Conservation (phyloP, 2,113 vertebrate species). For the Indicator maculatus region DNA sequence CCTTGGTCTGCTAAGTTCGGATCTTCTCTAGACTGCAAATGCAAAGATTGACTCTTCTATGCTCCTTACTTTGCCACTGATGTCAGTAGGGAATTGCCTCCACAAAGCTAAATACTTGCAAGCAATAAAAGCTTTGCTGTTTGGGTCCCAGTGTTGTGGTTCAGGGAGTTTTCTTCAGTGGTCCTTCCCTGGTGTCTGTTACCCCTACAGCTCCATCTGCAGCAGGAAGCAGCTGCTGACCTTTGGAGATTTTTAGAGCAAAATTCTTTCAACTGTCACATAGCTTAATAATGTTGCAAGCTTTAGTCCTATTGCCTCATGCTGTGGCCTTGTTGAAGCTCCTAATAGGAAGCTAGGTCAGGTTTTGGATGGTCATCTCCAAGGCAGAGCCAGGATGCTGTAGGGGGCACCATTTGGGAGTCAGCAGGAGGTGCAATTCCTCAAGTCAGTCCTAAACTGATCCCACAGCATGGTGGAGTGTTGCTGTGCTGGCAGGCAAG, state of each 20-base stretch:
- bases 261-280: not conserved
- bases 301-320: not conserved
- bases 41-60: not conserved
- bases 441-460: slow-evolving; percentile 50
- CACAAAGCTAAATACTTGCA: not conserved
- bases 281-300: not conserved
- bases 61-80: not conserved
- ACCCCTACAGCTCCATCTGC: not conserved
- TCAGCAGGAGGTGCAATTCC: slow-evolving; percentile 37
- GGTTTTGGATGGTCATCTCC: slow-evolving; percentile 5
- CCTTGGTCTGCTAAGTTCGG: not conserved
- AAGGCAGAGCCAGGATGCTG: slow-evolving; percentile 25
- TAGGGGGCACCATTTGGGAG: slow-evolving; percentile 50
- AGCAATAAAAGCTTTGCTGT: not conserved
- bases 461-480: slow-evolving; percentile 40
- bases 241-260: not conserved
- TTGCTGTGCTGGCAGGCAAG: slow-evolving; percentile 27
- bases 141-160: not conserved
- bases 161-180: not conserved
- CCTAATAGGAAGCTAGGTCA: slow-evolving; percentile 8
- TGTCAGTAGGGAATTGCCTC: not conserved
- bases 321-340: slow-evolving; percentile 35
- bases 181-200: not conserved
- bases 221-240: not conserved
- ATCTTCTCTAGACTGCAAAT: not conserved